Evolutionary conservation across 2,797 vertebrate species (phyloP).

Genomic region (Lepilemur septentrionalis): DNA sequence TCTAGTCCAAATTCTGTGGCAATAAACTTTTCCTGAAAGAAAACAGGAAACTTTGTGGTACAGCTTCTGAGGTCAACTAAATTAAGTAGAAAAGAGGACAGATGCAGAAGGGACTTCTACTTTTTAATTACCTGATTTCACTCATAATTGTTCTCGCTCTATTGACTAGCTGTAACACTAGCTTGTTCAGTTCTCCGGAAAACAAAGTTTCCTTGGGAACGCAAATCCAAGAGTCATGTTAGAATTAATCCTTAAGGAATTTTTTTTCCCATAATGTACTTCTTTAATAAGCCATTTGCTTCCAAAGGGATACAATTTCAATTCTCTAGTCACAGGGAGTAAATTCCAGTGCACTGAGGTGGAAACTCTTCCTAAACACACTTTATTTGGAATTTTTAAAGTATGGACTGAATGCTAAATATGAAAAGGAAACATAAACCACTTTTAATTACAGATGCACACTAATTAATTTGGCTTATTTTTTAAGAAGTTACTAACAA

Average conservation of each 20-base stretch:
- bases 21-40: neutral
- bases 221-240: neutral
- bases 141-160: neutral
- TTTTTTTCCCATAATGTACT: neutral
- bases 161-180: neutral
- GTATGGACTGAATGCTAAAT: neutral
- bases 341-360: neutral
- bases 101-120: neutral
- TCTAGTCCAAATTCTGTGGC: neutral
- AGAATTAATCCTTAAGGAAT: neutral
- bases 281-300: neutral
- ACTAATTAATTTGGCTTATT: neutral
- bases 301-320: neutral
- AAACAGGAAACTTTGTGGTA: neutral
- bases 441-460: neutral
- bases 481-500: neutral
- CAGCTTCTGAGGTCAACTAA: neutral
- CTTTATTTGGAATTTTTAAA: neutral
- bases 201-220: neutral
- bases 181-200: neutral
- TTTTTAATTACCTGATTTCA: neutral
- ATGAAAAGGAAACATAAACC: neutral
- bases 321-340: neutral
- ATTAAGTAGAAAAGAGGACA: neutral
- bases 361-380: neutral